Evolutionary conservation across 2,113 vertebrate genomes (phyloP).

Genomic region (Pardalotus punctatus): DNA sequence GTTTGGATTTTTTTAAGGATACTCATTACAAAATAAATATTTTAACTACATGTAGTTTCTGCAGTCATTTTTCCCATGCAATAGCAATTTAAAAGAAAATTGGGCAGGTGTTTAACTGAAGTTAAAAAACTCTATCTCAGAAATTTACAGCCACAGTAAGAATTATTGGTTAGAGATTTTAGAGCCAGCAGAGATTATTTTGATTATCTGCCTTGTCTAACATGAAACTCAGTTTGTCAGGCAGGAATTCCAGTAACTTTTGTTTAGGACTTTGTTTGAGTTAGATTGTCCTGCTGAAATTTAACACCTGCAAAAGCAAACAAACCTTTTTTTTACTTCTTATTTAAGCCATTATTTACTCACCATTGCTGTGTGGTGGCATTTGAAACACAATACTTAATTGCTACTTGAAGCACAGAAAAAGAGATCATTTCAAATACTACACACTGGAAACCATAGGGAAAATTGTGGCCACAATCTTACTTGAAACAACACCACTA

Average conservation of each 20-base stretch:
- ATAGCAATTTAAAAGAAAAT: neutral
- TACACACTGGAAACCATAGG: neutral
- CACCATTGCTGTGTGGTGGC: neutral
- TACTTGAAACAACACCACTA: neutral
- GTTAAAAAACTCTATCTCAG: neutral
- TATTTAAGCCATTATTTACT: conserved; percentile 53
- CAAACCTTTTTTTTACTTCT: conserved; percentile 19
- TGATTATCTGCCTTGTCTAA: conserved; percentile 28
- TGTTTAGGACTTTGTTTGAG: conserved; percentile 56
- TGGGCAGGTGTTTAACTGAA: neutral
- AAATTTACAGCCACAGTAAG: neutral
- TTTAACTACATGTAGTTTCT: neutral
- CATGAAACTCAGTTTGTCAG: conserved; percentile 32
- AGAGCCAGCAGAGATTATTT: conserved; percentile 14
- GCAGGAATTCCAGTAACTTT: conserved; percentile 36
- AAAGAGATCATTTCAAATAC: neutral
- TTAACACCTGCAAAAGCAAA: conserved; percentile 55
- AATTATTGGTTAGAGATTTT: neutral
- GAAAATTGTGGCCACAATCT: neutral
- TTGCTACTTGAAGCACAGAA: conserved; percentile 9
- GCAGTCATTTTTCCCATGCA: neutral
- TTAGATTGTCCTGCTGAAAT: conserved; percentile 56
- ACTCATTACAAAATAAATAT: neutral
- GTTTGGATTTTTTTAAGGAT: neutral
- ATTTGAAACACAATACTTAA: conserved; percentile 60